phyloP scores from a whole-genome alignment of 2,113 vertebrate species.

The Erythrocercus mccallii region DNA sequence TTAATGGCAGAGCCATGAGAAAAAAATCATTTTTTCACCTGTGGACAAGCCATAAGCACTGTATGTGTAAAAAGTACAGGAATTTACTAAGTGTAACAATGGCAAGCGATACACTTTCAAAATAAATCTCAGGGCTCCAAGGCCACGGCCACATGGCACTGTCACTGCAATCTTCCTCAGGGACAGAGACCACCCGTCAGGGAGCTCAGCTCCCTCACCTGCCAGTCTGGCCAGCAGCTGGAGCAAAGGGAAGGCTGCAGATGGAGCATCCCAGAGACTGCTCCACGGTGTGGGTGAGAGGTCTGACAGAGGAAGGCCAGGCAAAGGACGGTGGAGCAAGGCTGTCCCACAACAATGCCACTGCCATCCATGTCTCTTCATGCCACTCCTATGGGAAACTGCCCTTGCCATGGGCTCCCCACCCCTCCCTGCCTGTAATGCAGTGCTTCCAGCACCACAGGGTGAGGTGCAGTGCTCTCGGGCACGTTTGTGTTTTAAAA shows the following conservation, averaged over 20 bases:
- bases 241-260: neutral
- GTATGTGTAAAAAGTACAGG: neutral
- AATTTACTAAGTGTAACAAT: neutral
- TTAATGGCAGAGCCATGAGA: neutral
- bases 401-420: neutral
- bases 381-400: neutral
- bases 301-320: neutral
- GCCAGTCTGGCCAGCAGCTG: neutral
- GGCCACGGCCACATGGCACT: neutral
- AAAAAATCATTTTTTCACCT: neutral
- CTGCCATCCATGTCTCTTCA: neutral
- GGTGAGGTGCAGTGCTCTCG: accelerated
- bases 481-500: accelerated
- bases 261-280: neutral
- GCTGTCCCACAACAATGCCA: accelerated
- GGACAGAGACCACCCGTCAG: neutral
- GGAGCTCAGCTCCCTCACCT: neutral
- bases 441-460: neutral
- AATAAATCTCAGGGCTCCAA: neutral
- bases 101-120: accelerated
- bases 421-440: accelerated
- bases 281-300: accelerated
- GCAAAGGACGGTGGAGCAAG: neutral
- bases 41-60: neutral
- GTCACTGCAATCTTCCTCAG: neutral